A percentile compares a stretch with the other conserved stretches of the same genome.
Evolutionary conservation across 2,113 vertebrate genomes (phyloP).

Genomic region (Scolopax mira): DNA sequence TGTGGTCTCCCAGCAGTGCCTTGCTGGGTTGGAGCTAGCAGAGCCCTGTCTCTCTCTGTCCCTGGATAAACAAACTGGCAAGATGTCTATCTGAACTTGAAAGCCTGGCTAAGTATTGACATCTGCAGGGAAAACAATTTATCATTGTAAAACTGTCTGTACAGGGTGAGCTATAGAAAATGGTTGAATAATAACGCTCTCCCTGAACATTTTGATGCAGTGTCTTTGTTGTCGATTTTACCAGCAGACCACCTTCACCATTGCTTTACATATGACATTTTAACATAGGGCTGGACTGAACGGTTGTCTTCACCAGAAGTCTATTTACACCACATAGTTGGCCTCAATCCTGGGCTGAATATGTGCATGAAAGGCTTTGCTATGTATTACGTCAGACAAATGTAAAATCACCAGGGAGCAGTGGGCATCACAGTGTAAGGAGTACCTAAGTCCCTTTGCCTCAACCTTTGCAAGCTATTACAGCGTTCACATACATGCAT

Average conservation of each 20-base stretch:
- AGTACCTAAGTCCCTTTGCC: background rate
- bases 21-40: background rate
- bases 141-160: background rate
- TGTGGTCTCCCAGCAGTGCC: background rate
- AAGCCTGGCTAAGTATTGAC: background rate
- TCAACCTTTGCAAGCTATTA: background rate
- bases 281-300: background rate
- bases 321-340: rapidly evolving
- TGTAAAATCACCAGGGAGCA: background rate
- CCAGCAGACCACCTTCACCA: background rate
- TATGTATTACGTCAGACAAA: background rate
- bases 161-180: background rate
- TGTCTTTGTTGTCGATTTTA: background rate
- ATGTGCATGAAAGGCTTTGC: background rate
- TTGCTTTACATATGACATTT: background rate
- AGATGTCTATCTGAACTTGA: background rate
- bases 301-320: background rate
- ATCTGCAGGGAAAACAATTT: background rate
- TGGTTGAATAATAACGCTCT: background rate
- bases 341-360: background rate
- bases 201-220: background rate
- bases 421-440: background rate
- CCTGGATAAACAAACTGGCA: background rate
- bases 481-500: background rate
- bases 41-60: background rate